Evolutionary conservation across 1,140 invertebrate genomes (phyloP), one percentile per base, ranked within the genome.

Genomic region (Gryon sp.): DNA sequence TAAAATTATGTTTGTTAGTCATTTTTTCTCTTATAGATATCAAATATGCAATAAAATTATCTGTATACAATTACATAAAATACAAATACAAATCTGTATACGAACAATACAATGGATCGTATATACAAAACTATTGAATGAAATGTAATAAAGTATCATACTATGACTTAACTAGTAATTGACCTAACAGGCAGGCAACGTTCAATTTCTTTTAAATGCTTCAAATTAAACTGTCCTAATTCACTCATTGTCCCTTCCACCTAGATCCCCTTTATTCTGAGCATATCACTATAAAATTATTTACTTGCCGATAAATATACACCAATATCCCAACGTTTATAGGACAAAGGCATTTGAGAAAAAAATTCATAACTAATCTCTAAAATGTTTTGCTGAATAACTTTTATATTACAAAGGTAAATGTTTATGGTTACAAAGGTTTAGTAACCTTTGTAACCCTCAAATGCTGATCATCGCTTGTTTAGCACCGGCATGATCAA

Each of bases 371-470:
- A 69, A 41, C 19, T 32, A 32, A 14, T 12, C 40, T 68, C 48
- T n/a, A n/a, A n/a, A n/a, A 30, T 48, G 40, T 68, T 46, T 48
- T 32, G 34, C 53, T 69, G 65, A 69, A 69, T 69, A 69, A 69
- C 43, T n/a, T n/a, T n/a, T n/a, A n/a, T n/a, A n/a, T n/a, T n/a
- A n/a, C n/a, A n/a, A n/a, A n/a, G n/a, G n/a, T n/a, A n/a, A n/a
- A n/a, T n/a, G n/a, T n/a, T n/a, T n/a, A n/a, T n/a, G n/a, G n/a
- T n/a, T n/a, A n/a, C n/a, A n/a, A n/a, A n/a, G n/a, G n/a, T n/a
- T n/a, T n/a, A n/a, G n/a, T n/a, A n/a, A n/a, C 65, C 53, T 59
- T 69, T 69, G 43, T 57, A n/a, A 16, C 34, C 52, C 30, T n/a
- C n/a, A n/a, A 43, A 26, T 4, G 32, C 34, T 59, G 52, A 69